Base-by-base conservation (phyloP, 2,888 invertebrate species). In the Cryptophagus acutangulus region DNA sequence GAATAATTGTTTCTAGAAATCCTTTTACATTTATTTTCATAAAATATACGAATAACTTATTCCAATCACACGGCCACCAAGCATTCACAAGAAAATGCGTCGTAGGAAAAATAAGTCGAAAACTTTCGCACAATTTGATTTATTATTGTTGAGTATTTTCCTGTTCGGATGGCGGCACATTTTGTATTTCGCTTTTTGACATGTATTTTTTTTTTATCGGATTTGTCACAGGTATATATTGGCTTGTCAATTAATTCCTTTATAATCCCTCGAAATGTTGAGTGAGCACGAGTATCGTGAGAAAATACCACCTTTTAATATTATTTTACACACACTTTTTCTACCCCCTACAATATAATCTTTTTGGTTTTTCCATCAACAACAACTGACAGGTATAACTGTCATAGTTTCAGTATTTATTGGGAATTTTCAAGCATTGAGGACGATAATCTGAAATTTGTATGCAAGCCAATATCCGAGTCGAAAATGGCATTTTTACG, bases 241-340 rank as follows among this genome's bases (percentile, higher is more conserved):
- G 24, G 24, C 24, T 20, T 20, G 24, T 20, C 24, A 20, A 20
- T 20, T 20, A 20, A 20, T 20, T 20, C 24, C n/a, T 20, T 20
- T 6, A 20, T 20, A 20, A 20, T 20, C 24, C 24, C 24, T 8
- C n/a, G n/a, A 20, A n/a, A 20, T 20, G 24, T 20, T 20, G 6
- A n/a, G 6, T 20, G 24, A 20, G 24, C 24, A 20, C 24, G 24
- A 20, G 24, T 20, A 20, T n/a, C 24, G 24, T 20, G 24, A 20
- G 24, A 20, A 20, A 20, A n/a, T 20, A 20, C 24, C 24, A 20
- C n/a, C 24, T n/a, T n/a, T n/a, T n/a, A n/a, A n/a, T n/a, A n/a
- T n/a, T n/a, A n/a, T n/a, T n/a, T n/a, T n/a, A n/a, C n/a, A 20
- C 24, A 6, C 6, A 8, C 24, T 8, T 20, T n/a, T 20, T 8